A percentile compares a stretch with the other conserved stretches of the same genome.
These are phyloP conservation scores for Trogon melanurus DNA, from an alignment of 2,113 vertebrate genomes.

Conservation along the genomic window DNA sequence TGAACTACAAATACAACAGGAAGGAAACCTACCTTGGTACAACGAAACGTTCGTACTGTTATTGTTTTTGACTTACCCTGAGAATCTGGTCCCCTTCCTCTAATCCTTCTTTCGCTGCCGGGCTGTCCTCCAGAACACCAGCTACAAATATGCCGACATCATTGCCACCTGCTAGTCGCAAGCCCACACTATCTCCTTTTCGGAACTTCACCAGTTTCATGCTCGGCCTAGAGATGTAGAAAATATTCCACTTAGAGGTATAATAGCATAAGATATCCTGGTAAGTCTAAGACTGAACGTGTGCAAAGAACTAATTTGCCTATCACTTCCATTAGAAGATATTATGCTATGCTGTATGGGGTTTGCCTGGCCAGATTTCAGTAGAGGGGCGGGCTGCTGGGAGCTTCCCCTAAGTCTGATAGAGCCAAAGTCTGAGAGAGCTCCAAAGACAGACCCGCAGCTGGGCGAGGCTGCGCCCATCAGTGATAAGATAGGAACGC, in stretches of 20 bases:
- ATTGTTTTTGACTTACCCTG: constrained; percentile 83
- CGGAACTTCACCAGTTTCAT: constrained; percentile 99
- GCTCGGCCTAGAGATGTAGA: constrained; percentile 86
- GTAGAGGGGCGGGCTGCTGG: too few relatives aligned
- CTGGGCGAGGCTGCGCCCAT: too few relatives aligned
- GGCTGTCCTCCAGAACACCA: constrained; percentile 96
- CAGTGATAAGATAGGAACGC: too few relatives aligned
- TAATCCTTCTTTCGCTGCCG: constrained; percentile 96
- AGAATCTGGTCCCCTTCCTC: constrained; percentile 99
- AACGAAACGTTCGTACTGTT: neutral
- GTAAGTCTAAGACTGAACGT: neutral
- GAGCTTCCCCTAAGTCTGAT: too few relatives aligned
- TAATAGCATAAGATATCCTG: neutral
- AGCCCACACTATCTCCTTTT: constrained; percentile 97
- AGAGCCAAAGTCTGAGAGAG: too few relatives aligned
- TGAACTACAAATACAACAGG: neutral
- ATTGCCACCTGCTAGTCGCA: constrained; percentile 97
- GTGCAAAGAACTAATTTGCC: neutral
- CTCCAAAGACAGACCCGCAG: too few relatives aligned
- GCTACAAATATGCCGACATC: constrained; percentile 99
- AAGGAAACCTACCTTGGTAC: neutral
- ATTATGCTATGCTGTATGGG: neutral
- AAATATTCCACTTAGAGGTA: neutral
- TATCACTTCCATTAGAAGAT: neutral
- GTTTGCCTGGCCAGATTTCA: too few relatives aligned